Base-by-base conservation (phyloP, 2,797 vertebrate species). In the Lutjanus argentimaculatus region DNA sequence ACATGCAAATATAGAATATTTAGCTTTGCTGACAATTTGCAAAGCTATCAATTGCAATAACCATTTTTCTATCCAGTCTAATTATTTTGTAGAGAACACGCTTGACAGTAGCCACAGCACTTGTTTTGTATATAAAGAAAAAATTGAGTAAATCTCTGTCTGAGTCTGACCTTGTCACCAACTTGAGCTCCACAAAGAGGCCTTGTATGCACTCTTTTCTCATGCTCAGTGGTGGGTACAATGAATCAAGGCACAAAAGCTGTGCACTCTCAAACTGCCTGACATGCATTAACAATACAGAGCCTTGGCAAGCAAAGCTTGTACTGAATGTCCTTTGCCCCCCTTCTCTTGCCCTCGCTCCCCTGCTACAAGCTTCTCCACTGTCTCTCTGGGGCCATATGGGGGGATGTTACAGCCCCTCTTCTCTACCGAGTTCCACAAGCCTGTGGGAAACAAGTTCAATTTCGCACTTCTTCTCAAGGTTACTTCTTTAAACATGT, bases 241-340 rank as follows among this genome's bases (percentile, higher is more conserved):
- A 91, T 92, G 90, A 94, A 92, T 89, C 89, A 88, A 85, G 89
- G 79, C 87, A 93, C 88, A 92, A 89, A 93, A 91, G 86, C 83
- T 42, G 72, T 85, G 89, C 86, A 75, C 90, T 90, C 82, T 86
- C 80, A 78, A 92, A 92, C 84, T 85, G 92, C 84, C 87, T 88
- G 90, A 89, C 91, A 87, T 90, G 91, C 91, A 93, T 87, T 86
- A 89, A 90, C 92, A 93, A 93, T 88, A 89, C 89, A 75, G 75
- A 74, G 85, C 66, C 78, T 89, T 92, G 91, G 91, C 89, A 82
- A 72, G 80, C 75, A 87, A 79, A 87, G 86, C 85, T 89, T 89
- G 89, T 53, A 91, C 90, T 92, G 58, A 87, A 84, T 89, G 90
- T 92, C 84, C 91, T 90, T 62, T 77, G 42, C 40, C 72, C 83